Conservation (phyloP, 2,888 invertebrate genomes). For the Ophioninae sp. region DNA sequence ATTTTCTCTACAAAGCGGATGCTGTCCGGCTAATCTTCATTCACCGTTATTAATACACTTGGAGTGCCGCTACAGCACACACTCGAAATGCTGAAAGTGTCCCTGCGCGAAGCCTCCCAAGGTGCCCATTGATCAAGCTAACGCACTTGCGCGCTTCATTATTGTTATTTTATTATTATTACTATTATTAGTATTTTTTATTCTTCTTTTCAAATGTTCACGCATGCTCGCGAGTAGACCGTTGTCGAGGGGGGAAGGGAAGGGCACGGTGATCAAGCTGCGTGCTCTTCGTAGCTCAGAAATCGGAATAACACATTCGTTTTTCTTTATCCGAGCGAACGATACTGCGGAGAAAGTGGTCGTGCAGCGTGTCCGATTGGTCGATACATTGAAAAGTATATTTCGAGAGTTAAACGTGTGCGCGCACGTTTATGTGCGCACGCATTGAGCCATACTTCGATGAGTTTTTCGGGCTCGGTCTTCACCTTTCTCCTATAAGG, state of each 20-base stretch:
- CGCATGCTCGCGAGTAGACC: constrained; percentile 3
- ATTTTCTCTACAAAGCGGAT: background rate
- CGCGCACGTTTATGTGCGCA: background rate
- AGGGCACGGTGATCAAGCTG: constrained; percentile 13
- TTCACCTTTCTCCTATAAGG: constrained; percentile 56
- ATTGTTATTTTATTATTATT: background rate
- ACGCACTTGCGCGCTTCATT: background rate
- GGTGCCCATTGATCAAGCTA: constrained; percentile 3
- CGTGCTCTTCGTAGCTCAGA: constrained; percentile 12
- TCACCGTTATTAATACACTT: background rate
- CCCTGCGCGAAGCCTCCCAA: background rate
- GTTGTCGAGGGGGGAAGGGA: background rate
- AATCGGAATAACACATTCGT: constrained; percentile 51
- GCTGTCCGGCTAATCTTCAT: background rate
- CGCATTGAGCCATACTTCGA: constrained; percentile 17
- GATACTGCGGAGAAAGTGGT: constrained; percentile 57
- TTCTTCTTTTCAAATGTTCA: background rate
- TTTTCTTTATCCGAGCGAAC: constrained; percentile 47
- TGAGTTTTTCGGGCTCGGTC: constrained; percentile 51
- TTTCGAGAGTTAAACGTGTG: constrained; percentile 46
- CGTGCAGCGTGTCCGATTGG: constrained; percentile 49
- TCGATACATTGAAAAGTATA: constrained; percentile 55
- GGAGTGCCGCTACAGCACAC: background rate
- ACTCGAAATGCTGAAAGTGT: constrained; percentile 1
- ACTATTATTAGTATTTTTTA: background rate